phyloP scores from a whole-genome alignment of 2,797 vertebrate species.

The Platalea minor region DNA sequence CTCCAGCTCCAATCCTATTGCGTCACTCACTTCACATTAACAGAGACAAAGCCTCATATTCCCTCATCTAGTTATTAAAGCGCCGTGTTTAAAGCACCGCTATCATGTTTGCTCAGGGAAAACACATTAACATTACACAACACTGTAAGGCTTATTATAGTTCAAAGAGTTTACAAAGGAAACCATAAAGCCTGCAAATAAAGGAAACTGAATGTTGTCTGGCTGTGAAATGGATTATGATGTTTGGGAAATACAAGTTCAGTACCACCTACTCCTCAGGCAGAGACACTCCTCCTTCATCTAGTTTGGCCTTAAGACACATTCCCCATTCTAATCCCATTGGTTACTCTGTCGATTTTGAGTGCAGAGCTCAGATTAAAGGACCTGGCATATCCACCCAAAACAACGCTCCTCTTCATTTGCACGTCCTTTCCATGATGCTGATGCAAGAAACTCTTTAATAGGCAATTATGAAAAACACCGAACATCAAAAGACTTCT shows the following conservation, averaged over 20 bases:
- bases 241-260: background rate
- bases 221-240: background rate
- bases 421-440: background rate
- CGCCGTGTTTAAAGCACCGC: background rate
- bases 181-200: background rate
- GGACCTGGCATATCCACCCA: background rate
- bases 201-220: background rate
- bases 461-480: background rate
- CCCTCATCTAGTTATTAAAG: background rate
- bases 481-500: background rate
- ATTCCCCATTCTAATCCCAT: background rate
- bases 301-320: background rate
- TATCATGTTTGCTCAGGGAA: background rate
- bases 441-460: background rate
- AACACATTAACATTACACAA: background rate
- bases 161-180: background rate
- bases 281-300: background rate
- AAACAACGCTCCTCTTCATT: background rate
- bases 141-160: background rate
- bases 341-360: background rate
- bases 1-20: background rate
- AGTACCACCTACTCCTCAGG: background rate
- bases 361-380: background rate
- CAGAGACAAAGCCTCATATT: background rate
- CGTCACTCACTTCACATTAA: background rate